Evolutionary conservation across 2,797 vertebrate species (phyloP).

Genomic region (Karalla daura): DNA sequence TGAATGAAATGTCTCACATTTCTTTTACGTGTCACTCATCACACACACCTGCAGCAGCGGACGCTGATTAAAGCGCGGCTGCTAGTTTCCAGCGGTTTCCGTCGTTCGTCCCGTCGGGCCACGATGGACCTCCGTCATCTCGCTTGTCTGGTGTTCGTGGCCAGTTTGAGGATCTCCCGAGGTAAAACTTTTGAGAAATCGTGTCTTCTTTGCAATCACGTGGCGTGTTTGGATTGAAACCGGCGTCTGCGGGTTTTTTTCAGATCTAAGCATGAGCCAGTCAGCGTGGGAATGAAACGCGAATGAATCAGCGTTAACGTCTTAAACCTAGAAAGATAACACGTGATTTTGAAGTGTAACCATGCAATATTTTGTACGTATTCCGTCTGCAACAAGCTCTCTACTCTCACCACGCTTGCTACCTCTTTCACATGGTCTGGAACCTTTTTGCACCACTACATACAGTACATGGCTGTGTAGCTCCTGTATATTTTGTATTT

Average conservation of each 20-base stretch:
- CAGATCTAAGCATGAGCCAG: neutral
- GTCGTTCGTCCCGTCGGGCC: slow-evolving; percentile 28
- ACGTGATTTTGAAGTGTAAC: too few relatives aligned
- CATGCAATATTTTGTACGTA: too few relatives aligned
- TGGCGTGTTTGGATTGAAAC: neutral
- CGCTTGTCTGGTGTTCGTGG: slow-evolving; percentile 37
- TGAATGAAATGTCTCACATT: neutral
- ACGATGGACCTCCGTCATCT: slow-evolving; percentile 58
- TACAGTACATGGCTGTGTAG: too few relatives aligned
- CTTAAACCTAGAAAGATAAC: too few relatives aligned
- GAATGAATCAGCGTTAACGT: too few relatives aligned
- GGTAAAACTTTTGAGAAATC: slow-evolving; percentile 53
- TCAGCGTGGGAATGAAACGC: too few relatives aligned
- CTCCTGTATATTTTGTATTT: too few relatives aligned
- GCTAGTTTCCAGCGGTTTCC: slow-evolving; percentile 42
- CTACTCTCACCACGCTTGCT: too few relatives aligned
- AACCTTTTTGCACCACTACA: too few relatives aligned
- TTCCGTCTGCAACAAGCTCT: too few relatives aligned
- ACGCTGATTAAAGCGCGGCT: slow-evolving; percentile 35
- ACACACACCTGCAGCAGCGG: slow-evolving; percentile 37
- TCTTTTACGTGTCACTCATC: neutral
- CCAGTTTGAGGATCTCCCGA: slow-evolving; percentile 10
- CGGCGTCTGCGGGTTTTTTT: neutral
- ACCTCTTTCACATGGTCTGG: too few relatives aligned
- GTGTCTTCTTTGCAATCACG: neutral